Conservation (phyloP, 2,888 invertebrate species). For the Nebria salina region DNA sequence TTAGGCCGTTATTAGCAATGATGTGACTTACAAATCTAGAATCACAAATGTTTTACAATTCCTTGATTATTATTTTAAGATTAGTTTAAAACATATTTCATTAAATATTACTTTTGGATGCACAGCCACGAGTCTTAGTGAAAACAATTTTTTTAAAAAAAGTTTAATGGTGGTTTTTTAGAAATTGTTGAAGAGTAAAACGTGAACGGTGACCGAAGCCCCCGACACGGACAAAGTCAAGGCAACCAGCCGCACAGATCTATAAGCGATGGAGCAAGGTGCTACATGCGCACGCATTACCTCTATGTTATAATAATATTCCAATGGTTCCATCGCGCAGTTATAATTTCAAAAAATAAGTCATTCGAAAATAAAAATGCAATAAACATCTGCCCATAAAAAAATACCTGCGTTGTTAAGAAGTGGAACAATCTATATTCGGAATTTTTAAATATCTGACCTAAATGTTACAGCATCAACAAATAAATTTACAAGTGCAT, state of each 20-base stretch:
- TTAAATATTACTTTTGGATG: constrained; percentile 11
- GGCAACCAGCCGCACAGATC: constrained; percentile 32
- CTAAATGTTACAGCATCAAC: constrained; percentile 37
- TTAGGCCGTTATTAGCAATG: constrained; percentile 18
- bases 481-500: constrained; percentile 25
- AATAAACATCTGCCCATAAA: background rate
- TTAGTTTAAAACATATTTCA: background rate
- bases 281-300: constrained; percentile 4
- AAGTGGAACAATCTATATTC: constrained; percentile 13
- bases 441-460: constrained; percentile 45
- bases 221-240: constrained; percentile 32
- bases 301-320: background rate
- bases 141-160: background rate
- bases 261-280: constrained; percentile 25
- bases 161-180: background rate
- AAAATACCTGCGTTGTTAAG: background rate
- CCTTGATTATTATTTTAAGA: constrained; percentile 4
- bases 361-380: background rate
- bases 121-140: constrained; percentile 16
- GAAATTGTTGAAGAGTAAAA: constrained; percentile 4
- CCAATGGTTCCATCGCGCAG: background rate
- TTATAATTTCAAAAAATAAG: background rate
- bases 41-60: constrained; percentile 10
- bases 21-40: constrained; percentile 7
- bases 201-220: constrained; percentile 21